These are phyloP conservation scores for Danaus melanippus DNA, from an alignment of 1,140 invertebrate species.

Conservation along the genomic window DNA sequence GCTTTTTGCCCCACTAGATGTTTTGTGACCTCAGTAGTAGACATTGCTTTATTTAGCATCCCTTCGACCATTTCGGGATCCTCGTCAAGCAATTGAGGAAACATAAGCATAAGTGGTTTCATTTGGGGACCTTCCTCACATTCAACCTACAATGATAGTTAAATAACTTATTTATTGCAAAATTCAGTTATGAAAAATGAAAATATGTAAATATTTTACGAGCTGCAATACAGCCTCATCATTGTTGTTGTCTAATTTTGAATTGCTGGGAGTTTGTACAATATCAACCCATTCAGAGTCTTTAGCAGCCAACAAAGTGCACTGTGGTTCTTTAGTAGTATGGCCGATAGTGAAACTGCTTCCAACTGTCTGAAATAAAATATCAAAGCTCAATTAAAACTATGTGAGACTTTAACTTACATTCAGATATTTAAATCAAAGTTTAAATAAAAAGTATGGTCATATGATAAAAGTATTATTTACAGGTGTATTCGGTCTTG, in stretches of 20 bases:
- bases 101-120: slow-evolving; percentile 48
- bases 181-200: no score
- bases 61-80: slow-evolving; percentile 42
- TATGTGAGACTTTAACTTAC: no score
- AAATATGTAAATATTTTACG: slow-evolving; percentile 28
- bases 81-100: slow-evolving; percentile 43
- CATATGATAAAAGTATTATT: slow-evolving; percentile 6
- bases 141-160: slow-evolving; percentile 35
- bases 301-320: slow-evolving; percentile 42
- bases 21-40: slow-evolving; percentile 56
- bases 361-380: slow-evolving; percentile 26
- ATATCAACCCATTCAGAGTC: slow-evolving; percentile 61
- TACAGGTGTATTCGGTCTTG: slow-evolving; percentile 33
- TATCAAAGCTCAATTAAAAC: background rate
- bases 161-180: slow-evolving; percentile 1
- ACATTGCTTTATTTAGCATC: slow-evolving; percentile 48
- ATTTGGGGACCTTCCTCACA: slow-evolving; percentile 41
- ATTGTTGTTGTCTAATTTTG: slow-evolving; percentile 17
- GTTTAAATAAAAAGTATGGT: background rate
- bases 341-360: slow-evolving; percentile 18
- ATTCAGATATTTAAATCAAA: no score
- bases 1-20: slow-evolving; percentile 55
- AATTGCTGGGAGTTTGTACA: slow-evolving; percentile 23
- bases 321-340: slow-evolving; percentile 22
- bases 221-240: slow-evolving; percentile 46